Evolutionary conservation across 2,113 vertebrate species (phyloP).

Genomic region (Pongo pygmaeus): DNA sequence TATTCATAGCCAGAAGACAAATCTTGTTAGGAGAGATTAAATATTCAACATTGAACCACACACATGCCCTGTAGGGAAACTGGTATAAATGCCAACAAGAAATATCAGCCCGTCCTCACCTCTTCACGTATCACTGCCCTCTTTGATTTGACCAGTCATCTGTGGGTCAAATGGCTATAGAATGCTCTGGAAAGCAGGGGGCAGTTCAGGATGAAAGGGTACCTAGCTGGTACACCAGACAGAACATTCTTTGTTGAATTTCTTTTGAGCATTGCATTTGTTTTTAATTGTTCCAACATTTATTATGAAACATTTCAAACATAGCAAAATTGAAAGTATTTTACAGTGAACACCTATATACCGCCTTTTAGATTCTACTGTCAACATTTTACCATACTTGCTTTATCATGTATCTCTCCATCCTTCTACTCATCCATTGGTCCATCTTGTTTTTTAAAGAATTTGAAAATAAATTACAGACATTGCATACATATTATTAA

Average conservation of each 20-base stretch:
- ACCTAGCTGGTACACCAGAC: not conserved
- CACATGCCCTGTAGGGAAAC: not conserved
- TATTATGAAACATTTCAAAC: conserved; percentile 18
- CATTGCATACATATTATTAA: not conserved
- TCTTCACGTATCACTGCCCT: conserved; percentile 37
- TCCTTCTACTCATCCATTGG: not conserved
- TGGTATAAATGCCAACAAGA: conserved; percentile 35
- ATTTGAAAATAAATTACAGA: conserved; percentile 31
- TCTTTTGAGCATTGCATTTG: not conserved
- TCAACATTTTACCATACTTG: not conserved
- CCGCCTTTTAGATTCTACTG: not conserved
- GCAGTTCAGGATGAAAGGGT: conserved; percentile 42
- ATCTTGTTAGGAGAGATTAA: conserved; percentile 37
- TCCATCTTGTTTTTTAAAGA: not conserved
- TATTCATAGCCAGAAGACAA: conserved; percentile 43
- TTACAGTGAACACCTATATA: not conserved
- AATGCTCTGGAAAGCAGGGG: conserved; percentile 44
- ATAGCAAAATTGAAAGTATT: conserved; percentile 11
- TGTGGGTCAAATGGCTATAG: conserved; percentile 15
- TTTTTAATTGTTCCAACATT: conserved; percentile 34
- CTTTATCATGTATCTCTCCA: not conserved
- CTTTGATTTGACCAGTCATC: conserved; percentile 45
- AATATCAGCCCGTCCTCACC: not conserved
- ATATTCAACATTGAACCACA: not conserved
- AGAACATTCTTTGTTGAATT: conserved; percentile 53